phyloP scores from a whole-genome alignment of 1,140 invertebrate species.

The Achatina immaculata region DNA sequence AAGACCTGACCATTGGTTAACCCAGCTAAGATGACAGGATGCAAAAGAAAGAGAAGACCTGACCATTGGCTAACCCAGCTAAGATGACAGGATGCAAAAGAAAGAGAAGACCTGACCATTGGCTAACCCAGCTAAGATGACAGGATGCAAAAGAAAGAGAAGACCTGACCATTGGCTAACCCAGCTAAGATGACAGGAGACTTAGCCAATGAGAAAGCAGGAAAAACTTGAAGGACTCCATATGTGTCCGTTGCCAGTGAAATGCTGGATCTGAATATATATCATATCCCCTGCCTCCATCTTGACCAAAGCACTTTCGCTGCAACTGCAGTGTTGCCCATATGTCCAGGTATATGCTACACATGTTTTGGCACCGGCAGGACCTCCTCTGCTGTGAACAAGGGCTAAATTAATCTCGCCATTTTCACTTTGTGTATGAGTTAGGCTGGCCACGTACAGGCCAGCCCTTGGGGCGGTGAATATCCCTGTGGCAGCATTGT shows the following conservation, averaged over 20 bases:
- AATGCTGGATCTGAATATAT: not conserved
- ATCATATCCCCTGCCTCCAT: not conserved
- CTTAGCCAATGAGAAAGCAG: not conserved
- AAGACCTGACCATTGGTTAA: too few species aligned
- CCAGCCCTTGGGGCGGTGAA: not conserved
- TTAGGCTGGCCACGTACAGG: not conserved
- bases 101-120: too few species aligned
- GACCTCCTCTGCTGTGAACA: not conserved
- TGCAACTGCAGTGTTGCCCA: not conserved
- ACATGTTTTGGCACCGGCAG: not conserved
- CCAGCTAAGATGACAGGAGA: too few species aligned
- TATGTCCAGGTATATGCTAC: not conserved
- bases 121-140: too few species aligned
- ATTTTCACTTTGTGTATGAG: not conserved
- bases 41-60: too few species aligned
- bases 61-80: too few species aligned
- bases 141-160: too few species aligned
- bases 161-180: too few species aligned
- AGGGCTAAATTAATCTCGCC: not conserved
- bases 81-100: too few species aligned
- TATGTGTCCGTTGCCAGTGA: not conserved
- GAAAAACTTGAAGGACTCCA: conserved; percentile 9
- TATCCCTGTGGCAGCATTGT: not conserved
- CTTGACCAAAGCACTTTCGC: not conserved
- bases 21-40: too few species aligned